A percentile compares a stretch with the other conserved stretches of the same genome.
These are phyloP conservation scores for Hemitrygon akajei DNA, from an alignment of 2,797 vertebrate genomes.

Conservation along the genomic window DNA sequence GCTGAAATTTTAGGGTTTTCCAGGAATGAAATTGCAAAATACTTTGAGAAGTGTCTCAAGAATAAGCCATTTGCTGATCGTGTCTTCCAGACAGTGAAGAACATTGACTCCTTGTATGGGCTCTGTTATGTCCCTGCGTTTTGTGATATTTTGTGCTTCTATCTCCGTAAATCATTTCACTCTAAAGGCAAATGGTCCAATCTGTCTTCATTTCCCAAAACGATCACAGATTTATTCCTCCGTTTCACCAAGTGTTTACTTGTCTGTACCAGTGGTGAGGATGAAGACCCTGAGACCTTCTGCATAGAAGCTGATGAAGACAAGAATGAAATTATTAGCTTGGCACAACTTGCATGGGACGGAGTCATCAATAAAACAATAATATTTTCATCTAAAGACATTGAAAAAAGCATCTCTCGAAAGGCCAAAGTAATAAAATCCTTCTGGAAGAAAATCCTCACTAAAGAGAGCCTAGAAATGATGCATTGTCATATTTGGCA, in stretches of 20 bases:
- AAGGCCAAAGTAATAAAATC: neutral
- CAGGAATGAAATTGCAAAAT: neutral
- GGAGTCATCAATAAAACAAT: constrained; percentile 14
- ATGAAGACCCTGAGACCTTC: constrained; percentile 16
- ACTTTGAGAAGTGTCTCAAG: neutral
- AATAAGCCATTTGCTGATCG: neutral
- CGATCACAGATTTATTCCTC: constrained; percentile 19
- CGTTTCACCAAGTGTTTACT: constrained; percentile 23
- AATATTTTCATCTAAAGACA: neutral
- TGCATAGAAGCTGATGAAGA: neutral
- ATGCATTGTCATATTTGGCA: constrained; percentile 15
- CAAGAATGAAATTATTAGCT: neutral
- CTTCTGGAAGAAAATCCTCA: constrained; percentile 28
- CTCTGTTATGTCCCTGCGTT: constrained; percentile 22
- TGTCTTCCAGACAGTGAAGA: neutral
- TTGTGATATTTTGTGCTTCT: constrained; percentile 19
- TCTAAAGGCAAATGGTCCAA: constrained; percentile 22
- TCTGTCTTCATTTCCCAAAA: constrained; percentile 9
- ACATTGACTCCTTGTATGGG: neutral
- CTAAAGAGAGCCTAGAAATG: neutral
- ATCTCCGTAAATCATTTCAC: neutral
- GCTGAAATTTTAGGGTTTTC: constrained; percentile 31
- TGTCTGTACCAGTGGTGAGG: neutral
- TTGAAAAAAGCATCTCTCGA: neutral
- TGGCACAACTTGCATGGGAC: constrained; percentile 3